phyloP scores from a whole-genome alignment of 1,140 invertebrate genomes.

The Apis cerana region DNA sequence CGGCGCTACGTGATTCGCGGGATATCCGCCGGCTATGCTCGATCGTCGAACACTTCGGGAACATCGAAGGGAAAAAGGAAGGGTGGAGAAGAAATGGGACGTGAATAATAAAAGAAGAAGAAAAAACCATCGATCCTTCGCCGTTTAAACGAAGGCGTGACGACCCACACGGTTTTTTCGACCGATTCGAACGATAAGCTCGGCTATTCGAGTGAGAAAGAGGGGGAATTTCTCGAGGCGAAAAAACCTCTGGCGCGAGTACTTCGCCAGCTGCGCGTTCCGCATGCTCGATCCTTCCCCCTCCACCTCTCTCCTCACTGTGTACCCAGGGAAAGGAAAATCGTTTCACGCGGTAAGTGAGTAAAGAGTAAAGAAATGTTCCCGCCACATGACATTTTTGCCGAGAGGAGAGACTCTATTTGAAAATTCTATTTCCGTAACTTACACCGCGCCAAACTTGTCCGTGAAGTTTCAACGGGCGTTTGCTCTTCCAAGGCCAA shows the following conservation, averaged over 20 bases:
- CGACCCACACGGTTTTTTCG: too few species aligned
- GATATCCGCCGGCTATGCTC: conserved; percentile 26
- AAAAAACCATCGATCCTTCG: too few species aligned
- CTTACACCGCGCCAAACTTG: not conserved
- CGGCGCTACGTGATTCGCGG: conserved; percentile 16
- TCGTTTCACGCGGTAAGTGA: not conserved
- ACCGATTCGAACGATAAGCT: conserved; percentile 44
- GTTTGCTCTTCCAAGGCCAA: too few species aligned
- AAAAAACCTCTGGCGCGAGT: too few species aligned
- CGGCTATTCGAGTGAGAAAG: conserved; percentile 18
- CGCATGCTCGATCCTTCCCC: not conserved
- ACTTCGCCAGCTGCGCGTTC: conserved; percentile 7
- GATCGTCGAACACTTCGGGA: not conserved
- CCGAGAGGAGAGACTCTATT: not conserved
- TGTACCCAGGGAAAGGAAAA: not conserved
- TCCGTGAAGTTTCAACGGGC: not conserved
- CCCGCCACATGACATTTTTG: conserved; percentile 50
- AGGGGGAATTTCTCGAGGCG: not conserved
- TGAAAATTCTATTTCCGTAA: conserved; percentile 56
- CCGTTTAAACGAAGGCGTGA: too few species aligned
- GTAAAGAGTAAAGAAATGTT: conserved; percentile 39
- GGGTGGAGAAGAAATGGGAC: too few species aligned
- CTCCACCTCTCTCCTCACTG: not conserved
- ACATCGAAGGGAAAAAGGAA: not conserved
- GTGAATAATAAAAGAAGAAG: too few species aligned